Conservation (phyloP, 2,888 invertebrate species). For the Steinernema scapterisci region DNA sequence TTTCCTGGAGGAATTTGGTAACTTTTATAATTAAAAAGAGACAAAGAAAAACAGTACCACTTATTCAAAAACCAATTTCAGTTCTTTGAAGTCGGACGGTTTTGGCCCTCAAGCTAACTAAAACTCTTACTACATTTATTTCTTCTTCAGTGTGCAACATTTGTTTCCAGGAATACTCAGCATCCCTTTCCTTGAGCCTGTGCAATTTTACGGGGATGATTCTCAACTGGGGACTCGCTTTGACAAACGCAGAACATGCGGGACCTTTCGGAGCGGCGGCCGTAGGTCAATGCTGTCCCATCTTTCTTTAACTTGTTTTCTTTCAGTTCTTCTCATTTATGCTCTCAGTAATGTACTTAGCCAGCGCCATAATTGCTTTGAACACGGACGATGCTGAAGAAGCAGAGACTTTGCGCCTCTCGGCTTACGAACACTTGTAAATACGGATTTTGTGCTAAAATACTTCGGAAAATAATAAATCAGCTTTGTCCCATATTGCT, state of each 20-base stretch:
- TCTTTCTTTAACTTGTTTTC: not conserved
- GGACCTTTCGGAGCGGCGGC: conserved; percentile 1
- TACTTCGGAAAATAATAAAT: too few species aligned
- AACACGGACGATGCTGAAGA: conserved; percentile 21
- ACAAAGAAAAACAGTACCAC: too few species aligned
- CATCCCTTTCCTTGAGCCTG: not conserved
- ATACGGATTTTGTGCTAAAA: too few species aligned
- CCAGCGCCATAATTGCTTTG: conserved; percentile 4
- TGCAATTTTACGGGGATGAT: conserved; percentile 17
- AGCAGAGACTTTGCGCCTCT: not conserved
- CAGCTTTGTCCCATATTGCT: too few species aligned
- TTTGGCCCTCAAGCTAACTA: too few species aligned
- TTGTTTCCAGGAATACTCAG: not conserved
- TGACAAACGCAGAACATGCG: not conserved
- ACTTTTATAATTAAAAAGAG: too few species aligned
- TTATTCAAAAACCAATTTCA: too few species aligned
- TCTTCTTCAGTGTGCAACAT: too few species aligned
- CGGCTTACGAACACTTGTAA: conserved; percentile 24
- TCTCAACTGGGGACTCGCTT: conserved; percentile 25
- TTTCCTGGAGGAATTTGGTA: conserved; percentile 1
- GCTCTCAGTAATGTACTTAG: conserved; percentile 2
- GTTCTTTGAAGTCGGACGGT: too few species aligned
- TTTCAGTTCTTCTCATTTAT: conserved; percentile 23
- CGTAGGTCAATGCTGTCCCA: not conserved
- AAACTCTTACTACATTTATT: too few species aligned